Evolutionary conservation across 2,797 vertebrate genomes (phyloP).

Genomic region (Threskiornis aethiopicus): DNA sequence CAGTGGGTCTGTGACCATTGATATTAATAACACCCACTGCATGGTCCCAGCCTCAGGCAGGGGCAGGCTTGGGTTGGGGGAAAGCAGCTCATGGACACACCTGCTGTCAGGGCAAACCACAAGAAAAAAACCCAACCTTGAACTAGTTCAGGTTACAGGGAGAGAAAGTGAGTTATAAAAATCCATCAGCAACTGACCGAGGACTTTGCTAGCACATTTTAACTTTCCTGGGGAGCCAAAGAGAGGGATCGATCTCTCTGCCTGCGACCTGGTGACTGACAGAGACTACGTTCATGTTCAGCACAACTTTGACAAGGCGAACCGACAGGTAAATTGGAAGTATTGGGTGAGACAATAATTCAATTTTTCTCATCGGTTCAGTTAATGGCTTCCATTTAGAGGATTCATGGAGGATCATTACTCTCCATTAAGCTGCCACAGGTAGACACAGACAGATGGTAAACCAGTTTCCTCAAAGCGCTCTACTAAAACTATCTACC

Average conservation of each 20-base stretch:
- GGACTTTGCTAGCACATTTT: not conserved
- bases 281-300: not conserved
- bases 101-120: not conserved
- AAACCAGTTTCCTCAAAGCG: not conserved
- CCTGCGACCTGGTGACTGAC: not conserved
- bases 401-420: not conserved
- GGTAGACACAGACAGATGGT: not conserved
- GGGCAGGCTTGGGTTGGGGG: not conserved
- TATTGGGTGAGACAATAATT: constrained; percentile 8
- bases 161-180: not conserved
- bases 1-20: not conserved
- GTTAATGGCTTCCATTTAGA: constrained; percentile 40
- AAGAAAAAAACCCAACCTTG: accelerated
- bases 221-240: not conserved
- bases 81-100: not conserved
- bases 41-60: not conserved
- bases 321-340: not conserved
- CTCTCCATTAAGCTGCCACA: constrained; percentile 36
- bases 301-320: not conserved
- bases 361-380: constrained; percentile 14
- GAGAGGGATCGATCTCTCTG: not conserved
- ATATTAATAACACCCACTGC: too few relatives aligned
- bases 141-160: not conserved
- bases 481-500: not conserved
- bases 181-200: not conserved